These are phyloP conservation scores for Orycteropus afer DNA, from an alignment of 2,113 vertebrate species.

Conservation along the genomic window DNA sequence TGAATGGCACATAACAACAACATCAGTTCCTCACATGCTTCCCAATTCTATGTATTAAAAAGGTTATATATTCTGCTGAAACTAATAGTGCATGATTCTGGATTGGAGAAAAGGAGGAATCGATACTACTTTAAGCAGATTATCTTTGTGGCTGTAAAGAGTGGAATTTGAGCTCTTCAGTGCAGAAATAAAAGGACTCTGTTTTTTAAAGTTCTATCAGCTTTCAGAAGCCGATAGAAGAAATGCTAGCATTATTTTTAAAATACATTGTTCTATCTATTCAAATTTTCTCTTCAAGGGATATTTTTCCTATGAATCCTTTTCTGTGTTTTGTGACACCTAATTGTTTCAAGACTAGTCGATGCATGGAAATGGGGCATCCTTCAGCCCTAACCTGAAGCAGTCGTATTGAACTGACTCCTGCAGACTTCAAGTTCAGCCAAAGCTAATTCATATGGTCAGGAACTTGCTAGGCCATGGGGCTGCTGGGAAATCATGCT, in stretches of 20 bases:
- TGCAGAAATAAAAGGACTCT: neutral
- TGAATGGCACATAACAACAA: too few relatives aligned
- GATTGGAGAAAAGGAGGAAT: neutral
- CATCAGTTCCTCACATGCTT: neutral
- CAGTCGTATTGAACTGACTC: neutral
- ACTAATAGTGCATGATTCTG: fast-evolving
- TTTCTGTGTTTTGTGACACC: neutral
- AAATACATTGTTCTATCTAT: neutral
- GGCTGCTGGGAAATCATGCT: neutral
- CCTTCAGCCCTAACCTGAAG: neutral
- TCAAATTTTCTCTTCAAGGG: neutral
- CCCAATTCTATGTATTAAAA: neutral
- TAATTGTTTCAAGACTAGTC: neutral
- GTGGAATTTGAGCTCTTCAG: neutral
- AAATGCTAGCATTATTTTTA: neutral
- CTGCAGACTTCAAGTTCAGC: neutral
- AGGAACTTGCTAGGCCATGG: fast-evolving
- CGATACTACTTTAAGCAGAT: neutral
- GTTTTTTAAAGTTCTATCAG: neutral
- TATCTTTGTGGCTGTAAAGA: neutral
- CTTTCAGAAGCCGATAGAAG: neutral
- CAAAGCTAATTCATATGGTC: neutral
- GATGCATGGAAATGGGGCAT: neutral
- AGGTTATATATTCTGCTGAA: neutral
- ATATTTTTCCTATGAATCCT: neutral